Base-by-base conservation (phyloP, 2,113 vertebrate species). In the Bostrychus sinensis region DNA sequence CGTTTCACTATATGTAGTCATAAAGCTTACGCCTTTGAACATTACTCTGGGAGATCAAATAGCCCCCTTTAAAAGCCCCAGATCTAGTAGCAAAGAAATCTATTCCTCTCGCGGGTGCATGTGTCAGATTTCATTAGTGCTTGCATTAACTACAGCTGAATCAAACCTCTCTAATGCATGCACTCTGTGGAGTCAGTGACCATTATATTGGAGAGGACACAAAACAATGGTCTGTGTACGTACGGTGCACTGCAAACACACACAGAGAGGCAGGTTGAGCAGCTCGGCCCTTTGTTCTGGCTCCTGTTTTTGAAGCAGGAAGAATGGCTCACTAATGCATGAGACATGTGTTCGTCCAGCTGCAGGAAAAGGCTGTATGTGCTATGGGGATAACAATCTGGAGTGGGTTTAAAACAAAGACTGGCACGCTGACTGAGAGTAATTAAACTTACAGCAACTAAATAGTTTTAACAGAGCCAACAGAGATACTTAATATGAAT, bases 71-170 rank as follows among this genome's bases (percentile, higher is more conserved):
- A 66, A 85, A 86, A 62, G 59, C 45, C 64, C 54, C 16, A 62
- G 67, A 77, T 83, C 62, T 58, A 22, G 58, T 32, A 59, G 66
- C 68, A 64, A 70, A 78, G 60, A 82, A 84, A 81, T 79, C 77
- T 53, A 67, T 88, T 84, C 78, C 67, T 75, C 69, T 77, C 38
- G 19, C n/a, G 72, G 66, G 55, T 5, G 53, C 71, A 72, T 37
- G 75, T 53, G 75, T 86, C 72, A 28, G 64, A 57, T 90, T 88
- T 77, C 63, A 86, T 90, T 86, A 84, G 70, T 28, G 54, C 48
- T 36, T 43, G 66, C 58, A 78, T 77, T 72, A 84, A 83, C 71
- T 72, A 74, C 59, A 54, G 74, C 58, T 69, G 63, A 74, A 80
- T 70, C 78, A 28, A 68, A 48, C 51, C 54, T 42, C 58, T 84